Evolutionary conservation across 2,888 invertebrate genomes (phyloP), one percentile per base, ranked within the genome.

Genomic region (Torymus texanus): DNA sequence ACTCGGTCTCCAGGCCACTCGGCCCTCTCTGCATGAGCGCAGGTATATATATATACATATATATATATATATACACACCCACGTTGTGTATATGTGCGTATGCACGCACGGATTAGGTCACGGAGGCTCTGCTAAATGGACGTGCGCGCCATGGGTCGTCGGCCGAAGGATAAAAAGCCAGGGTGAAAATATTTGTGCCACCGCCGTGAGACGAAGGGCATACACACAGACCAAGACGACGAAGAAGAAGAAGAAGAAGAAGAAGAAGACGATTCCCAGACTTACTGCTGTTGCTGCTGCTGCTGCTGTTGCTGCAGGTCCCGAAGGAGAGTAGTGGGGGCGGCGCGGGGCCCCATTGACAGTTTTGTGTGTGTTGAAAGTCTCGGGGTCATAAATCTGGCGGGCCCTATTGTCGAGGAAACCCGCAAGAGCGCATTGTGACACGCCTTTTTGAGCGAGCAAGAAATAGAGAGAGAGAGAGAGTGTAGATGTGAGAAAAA

Each of bases 341-440:
- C 81, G 83, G 83, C 81, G 83, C 84, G 84, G 41, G 73, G 12
- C 16, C 41, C 58, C 80, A 90, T 89, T 90, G 90, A 90, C 88
- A 87, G 86, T 88, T 89, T 88, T 87, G 41, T 41, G 41, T 41
- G 41, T 41, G 90, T 88, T 90, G 90, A 90, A 89, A 90, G 89
- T 90, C 88, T 85, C 85, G 83, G 41, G 41, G 84, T 85, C 89
- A 87, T 90, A 90, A 90, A 90, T 90, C 88, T 85, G 41, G 8
- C 81, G 82, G 81, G 82, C 83, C 85, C 65, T 85, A 89, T 90
- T 90, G 89, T 90, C 88, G 90, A 89, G 88, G 88, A 89, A 89
- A 89, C 89, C 90, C 89, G 88, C 89, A 89, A 89, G 41, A 41
- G 41, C 41, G 41, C 41, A 41, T 41, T 41, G 41, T 41, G 41